These are phyloP conservation scores for Chionis minor DNA, from an alignment of 2,113 vertebrate genomes.

Conservation along the genomic window DNA sequence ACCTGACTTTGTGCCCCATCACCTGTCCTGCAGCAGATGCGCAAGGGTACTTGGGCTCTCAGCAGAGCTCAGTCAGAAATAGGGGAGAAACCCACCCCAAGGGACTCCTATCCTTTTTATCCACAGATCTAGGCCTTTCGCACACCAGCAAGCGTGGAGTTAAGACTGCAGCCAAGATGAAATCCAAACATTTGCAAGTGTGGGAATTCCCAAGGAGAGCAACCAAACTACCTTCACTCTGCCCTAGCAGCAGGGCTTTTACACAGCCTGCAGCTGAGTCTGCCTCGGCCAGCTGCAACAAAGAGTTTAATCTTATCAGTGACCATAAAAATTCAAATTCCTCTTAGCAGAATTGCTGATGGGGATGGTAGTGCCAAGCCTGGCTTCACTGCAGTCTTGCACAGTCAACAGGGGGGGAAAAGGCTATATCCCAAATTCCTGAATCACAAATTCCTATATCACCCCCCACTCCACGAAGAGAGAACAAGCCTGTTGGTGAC, in stretches of 20 bases:
- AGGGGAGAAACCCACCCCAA: fast-evolving
- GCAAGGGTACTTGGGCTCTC: neutral
- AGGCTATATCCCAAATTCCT: slow-evolving; percentile 48
- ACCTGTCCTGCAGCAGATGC: neutral
- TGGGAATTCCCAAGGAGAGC: slow-evolving; percentile 54
- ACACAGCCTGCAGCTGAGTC: neutral
- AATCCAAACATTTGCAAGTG: slow-evolving; percentile 62
- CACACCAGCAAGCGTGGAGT: neutral
- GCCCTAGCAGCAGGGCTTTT: neutral
- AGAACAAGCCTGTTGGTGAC: fast-evolving
- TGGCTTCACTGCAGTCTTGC: slow-evolving; percentile 13
- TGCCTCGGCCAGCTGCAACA: slow-evolving; percentile 25
- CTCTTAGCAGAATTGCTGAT: slow-evolving; percentile 61
- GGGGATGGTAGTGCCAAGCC: slow-evolving; percentile 61
- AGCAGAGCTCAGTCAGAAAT: neutral
- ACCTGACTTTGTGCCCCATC: neutral
- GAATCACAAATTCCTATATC: slow-evolving; percentile 5
- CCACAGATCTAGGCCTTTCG: neutral
- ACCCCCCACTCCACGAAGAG: neutral
- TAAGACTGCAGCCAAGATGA: slow-evolving; percentile 7
- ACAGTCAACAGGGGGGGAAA: slow-evolving; percentile 24
- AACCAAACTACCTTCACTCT: slow-evolving; percentile 29
- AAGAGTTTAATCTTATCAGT: slow-evolving; percentile 70
- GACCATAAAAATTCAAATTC: slow-evolving; percentile 66
- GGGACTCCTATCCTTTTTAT: neutral